Evolutionary conservation across 1,140 invertebrate species (phyloP).

Genomic region (Pogonus chalceus): DNA sequence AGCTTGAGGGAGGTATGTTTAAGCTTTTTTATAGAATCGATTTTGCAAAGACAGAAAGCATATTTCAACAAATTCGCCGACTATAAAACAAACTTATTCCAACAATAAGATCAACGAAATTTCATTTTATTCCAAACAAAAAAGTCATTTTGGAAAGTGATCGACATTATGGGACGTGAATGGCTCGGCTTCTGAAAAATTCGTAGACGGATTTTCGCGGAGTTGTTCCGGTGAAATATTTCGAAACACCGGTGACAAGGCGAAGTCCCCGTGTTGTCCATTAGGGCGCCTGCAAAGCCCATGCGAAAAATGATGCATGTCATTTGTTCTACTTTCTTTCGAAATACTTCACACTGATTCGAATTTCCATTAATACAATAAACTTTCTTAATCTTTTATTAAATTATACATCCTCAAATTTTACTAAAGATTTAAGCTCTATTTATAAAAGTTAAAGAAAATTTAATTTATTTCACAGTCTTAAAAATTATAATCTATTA

Average conservation of each 20-base stretch:
- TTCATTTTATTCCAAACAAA: constrained; percentile 2
- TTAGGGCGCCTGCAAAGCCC: background rate
- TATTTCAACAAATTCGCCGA: background rate
- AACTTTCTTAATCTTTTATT: no score
- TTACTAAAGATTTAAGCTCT: no score
- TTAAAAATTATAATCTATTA: no score
- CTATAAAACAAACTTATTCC: constrained; percentile 2
- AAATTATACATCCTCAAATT: no score
- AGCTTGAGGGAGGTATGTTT: no score
- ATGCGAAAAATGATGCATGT: no score
- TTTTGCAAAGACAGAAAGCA: background rate
- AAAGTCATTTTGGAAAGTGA: constrained; percentile 2
- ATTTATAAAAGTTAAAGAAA: no score
- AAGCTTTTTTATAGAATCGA: background rate
- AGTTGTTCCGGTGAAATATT: constrained; percentile 1
- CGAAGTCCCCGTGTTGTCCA: background rate
- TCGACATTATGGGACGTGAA: background rate
- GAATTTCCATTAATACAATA: no score
- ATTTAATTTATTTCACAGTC: no score
- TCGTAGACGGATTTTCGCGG: background rate
- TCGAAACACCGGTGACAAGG: background rate
- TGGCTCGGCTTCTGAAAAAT: background rate
- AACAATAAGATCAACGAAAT: background rate
- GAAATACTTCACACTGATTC: no score
- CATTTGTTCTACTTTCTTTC: no score